Base-by-base conservation (phyloP, 1,140 invertebrate genomes). In the Drosophila littoralis region DNA sequence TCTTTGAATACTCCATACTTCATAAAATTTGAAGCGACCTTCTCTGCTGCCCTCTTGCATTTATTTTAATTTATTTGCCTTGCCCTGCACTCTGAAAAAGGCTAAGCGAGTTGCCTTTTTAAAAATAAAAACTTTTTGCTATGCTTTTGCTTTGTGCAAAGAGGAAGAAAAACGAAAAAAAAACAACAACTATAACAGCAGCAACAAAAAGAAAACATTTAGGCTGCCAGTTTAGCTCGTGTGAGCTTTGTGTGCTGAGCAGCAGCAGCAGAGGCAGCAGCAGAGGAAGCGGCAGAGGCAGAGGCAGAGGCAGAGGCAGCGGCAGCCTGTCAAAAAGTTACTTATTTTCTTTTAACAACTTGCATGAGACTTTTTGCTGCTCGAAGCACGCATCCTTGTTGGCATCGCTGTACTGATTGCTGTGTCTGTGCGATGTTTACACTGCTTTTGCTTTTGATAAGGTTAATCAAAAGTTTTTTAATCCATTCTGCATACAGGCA, bases 381-480 rank as follows among this genome's bases (percentile, higher is more conserved):
- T 69, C 9, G 33, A 43, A 48, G 46, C 54, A 48, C 43, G 52
- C 40, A 40, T 52, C 60, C 58, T 33, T 63, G 42, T 50, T 28
- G 22, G 3, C 68, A 40, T 33, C 50, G 50, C 50, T 63, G 67
- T 73, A 67, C 77, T 86, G 83, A 86, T 86, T 86, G 83, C 83
- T 74, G 65, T 52, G 79, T 69, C 75, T 85, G 54, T 88, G 64
- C 59, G 77, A 70, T 91, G 82, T 91, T 89, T 88, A 89, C 86
- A 82, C 77, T 83, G 73, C 83, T 78, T 89, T 89, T 84, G 84
- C 77, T 84, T 91, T 91, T 91, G 89, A 91, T 91, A 91, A 91
- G 88, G 89, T 91, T 91, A 91, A 91, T 91, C 84, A 91, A 91
- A 91, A 89, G 89, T 84, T 79, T 91, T 91, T 91, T 91, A 91